These are phyloP conservation scores for Callopanchax toddi DNA, from an alignment of 2,113 vertebrate species.

Conservation along the genomic window DNA sequence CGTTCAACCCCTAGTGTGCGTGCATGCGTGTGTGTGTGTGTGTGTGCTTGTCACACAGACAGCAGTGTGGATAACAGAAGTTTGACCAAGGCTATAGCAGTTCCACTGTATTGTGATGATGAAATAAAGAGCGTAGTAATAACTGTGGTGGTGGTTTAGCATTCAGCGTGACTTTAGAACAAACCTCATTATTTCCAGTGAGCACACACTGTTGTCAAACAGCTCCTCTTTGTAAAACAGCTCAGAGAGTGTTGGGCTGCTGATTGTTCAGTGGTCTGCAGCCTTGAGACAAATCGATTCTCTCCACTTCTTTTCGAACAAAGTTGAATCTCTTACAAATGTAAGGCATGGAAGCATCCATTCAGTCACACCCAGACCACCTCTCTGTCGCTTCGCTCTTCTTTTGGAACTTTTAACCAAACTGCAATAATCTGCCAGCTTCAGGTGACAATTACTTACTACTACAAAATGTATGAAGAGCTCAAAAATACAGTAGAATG, in stretches of 20 bases:
- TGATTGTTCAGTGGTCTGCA: slow-evolving; percentile 20
- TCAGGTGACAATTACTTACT: too few relatives aligned
- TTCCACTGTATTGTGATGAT: not conserved
- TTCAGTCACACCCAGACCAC: slow-evolving; percentile 4
- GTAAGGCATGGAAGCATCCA: slow-evolving; percentile 16
- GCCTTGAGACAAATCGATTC: slow-evolving; percentile 36
- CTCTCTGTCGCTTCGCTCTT: not conserved
- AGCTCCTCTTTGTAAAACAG: slow-evolving; percentile 25
- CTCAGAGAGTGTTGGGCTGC: slow-evolving; percentile 19
- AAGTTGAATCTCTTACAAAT: slow-evolving; percentile 8
- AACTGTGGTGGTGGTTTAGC: not conserved
- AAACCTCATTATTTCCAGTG: slow-evolving; percentile 8
- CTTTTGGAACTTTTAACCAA: not conserved
- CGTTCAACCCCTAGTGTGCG: too few relatives aligned
- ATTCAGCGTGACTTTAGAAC: not conserved
- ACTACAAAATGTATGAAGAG: too few relatives aligned
- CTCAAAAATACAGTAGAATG: too few relatives aligned
- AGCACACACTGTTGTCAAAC: slow-evolving; percentile 16
- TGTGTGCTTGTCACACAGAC: slow-evolving; percentile 10
- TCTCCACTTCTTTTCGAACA: slow-evolving; percentile 14
- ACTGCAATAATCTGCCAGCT: too few relatives aligned
- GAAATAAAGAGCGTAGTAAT: too few relatives aligned
- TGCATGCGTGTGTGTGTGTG: slow-evolving; percentile 30
- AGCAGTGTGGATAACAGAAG: slow-evolving; percentile 46
- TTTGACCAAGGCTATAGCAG: slow-evolving; percentile 1